Base-by-base conservation (phyloP, 1,140 invertebrate species). In the Euura lappo region DNA sequence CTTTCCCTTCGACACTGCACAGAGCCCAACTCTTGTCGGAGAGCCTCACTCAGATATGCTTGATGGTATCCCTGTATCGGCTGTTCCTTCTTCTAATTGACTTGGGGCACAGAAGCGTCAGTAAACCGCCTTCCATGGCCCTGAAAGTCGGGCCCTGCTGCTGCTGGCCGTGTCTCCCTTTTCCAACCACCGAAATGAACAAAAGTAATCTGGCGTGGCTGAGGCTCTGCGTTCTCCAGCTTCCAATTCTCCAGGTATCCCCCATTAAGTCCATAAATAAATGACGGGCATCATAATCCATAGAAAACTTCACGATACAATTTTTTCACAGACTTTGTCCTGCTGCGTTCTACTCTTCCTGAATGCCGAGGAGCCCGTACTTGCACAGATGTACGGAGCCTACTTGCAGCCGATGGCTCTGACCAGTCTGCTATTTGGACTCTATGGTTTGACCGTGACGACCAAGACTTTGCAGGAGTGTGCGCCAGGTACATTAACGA, bases 101-200 rank as follows among this genome's bases (percentile, higher is more conserved):
- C 74, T 70, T 87, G 44, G 85, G 86, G 44, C 74, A 76, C 7
- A 82, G 83, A 72, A 81, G 77, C 71, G 76, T 82, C 46, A 79
- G 80, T 69, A 82, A 83, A 74, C 73, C 82, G 47, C 82, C 85
- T 67, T 11, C 72, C 13, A 77, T 87, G 74, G 77, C 79, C 75
- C 75, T 88, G 43, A 79, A 73, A 72, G 86, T 86, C 11, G 82
- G 84, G 0, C 86, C 86, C 10, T 87, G 86, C 78, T 88, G 86
- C 81, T 88, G 86, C 76, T 88, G 86, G 86, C 85, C 85, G 70
- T 87, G 86, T 78, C 78, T 88, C 72, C 84, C 84, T 71, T 83
- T 86, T 71, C 85, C 86, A n/a, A 76, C 28, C 68, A 78, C 82
- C 72, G 76, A 85, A 75, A 83, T 88, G 81, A 86, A 79, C 75